These are phyloP conservation scores for Anseranas semipalmata DNA, from an alignment of 2,113 vertebrate species.

Conservation along the genomic window DNA sequence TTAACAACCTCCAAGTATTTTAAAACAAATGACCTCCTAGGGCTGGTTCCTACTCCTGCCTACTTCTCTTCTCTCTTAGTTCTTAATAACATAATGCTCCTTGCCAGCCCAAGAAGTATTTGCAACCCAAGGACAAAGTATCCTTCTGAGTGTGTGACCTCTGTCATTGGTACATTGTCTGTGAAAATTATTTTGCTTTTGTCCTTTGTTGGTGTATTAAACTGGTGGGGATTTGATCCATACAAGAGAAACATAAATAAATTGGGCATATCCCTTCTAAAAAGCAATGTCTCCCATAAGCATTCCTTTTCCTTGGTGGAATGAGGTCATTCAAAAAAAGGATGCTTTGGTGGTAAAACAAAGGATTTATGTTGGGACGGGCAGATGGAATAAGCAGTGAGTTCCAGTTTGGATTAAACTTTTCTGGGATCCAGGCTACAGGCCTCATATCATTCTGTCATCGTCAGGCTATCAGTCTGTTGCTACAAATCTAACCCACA, in stretches of 20 bases:
- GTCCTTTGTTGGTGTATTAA: constrained; percentile 10
- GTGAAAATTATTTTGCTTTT: constrained; percentile 47
- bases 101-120: neutral
- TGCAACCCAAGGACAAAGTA: constrained; percentile 8
- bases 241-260: constrained; percentile 38
- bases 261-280: neutral
- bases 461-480: neutral
- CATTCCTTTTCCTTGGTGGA: neutral
- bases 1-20: neutral
- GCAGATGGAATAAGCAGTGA: neutral
- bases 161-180: neutral
- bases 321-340: neutral
- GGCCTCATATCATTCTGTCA: constrained; percentile 15
- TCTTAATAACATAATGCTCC: neutral
- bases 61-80: neutral
- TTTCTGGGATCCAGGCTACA: neutral
- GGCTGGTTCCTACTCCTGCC: neutral
- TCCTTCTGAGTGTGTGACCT: constrained; percentile 14
- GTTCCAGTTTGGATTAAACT: neutral
- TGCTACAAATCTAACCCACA: neutral
- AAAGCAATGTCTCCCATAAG: neutral
- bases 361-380: neutral
- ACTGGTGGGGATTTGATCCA: neutral
- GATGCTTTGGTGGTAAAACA: neutral
- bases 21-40: neutral